Conservation (phyloP, 2,888 invertebrate species). For the Volucella inflata region DNA sequence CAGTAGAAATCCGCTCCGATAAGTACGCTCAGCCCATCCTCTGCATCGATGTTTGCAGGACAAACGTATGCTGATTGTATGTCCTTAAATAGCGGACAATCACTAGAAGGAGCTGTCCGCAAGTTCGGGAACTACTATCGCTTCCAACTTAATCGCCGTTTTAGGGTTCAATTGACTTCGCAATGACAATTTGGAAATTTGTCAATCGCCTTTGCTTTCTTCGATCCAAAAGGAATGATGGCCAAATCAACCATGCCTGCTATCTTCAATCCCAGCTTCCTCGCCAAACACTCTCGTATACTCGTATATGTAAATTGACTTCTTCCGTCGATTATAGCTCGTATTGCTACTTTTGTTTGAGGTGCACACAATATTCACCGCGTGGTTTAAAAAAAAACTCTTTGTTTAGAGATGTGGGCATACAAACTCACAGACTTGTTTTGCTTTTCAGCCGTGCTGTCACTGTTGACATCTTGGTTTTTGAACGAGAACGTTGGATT, state of each 20-base stretch:
- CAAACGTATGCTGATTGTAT: conserved; percentile 22
- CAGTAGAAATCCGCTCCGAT: conserved; percentile 30
- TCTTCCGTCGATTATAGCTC: conserved; percentile 33
- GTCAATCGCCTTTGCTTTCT: neutral
- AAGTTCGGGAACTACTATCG: conserved; percentile 51
- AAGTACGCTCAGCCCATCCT: conserved; percentile 26
- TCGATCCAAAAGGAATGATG: conserved; percentile 26
- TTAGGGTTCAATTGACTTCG: neutral
- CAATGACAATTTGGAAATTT: conserved; percentile 15
- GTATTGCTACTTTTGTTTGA: conserved; percentile 2
- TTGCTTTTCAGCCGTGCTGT: neutral
- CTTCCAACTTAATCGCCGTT: conserved; percentile 1
- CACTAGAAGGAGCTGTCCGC: neutral
- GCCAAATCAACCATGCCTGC: conserved; percentile 12
- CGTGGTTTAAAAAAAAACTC: neutral
- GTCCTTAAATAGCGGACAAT: conserved; percentile 15
- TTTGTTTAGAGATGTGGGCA: neutral
- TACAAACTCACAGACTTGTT: neutral
- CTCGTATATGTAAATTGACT: conserved; percentile 32
- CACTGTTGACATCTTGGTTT: conserved; percentile 3
- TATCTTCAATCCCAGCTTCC: conserved; percentile 14
- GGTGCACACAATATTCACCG: neutral
- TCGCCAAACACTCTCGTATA: conserved; percentile 13
- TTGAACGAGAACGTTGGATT: neutral
- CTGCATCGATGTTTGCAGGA: neutral